Evolutionary conservation across 2,888 invertebrate species (phyloP).

Genomic region (Platycheirus albimanus): DNA sequence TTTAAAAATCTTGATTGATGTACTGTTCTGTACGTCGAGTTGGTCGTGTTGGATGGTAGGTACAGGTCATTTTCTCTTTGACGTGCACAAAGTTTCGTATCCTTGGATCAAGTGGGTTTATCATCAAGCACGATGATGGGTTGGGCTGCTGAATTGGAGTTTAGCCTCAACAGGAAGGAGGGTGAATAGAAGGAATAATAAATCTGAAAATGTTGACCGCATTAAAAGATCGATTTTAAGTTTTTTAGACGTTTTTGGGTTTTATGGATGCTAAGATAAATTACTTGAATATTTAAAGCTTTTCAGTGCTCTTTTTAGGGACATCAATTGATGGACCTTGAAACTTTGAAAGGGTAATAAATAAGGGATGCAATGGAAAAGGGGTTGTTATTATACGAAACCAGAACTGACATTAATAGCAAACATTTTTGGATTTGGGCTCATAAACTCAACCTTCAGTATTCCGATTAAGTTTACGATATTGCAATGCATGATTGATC

Average conservation of each 20-base stretch:
- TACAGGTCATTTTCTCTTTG: conserved; percentile 55
- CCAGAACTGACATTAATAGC: neutral
- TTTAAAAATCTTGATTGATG: conserved; percentile 69
- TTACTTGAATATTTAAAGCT: conserved; percentile 3
- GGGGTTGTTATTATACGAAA: neutral
- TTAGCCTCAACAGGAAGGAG: neutral
- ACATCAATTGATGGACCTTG: conserved; percentile 9
- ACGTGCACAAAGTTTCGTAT: conserved; percentile 48
- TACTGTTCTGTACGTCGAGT: conserved; percentile 43
- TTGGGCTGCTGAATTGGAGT: conserved; percentile 21
- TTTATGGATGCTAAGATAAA: conserved; percentile 3
- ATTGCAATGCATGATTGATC: too few species aligned
- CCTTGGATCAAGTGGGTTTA: conserved; percentile 54
- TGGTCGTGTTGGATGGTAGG: conserved; percentile 16
- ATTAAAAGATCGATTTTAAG: conserved; percentile 49
- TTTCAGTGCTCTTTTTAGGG: neutral
- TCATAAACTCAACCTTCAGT: too few species aligned
- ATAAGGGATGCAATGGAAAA: conserved; percentile 2
- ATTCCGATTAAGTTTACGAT: too few species aligned
- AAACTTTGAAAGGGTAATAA: conserved; percentile 3
- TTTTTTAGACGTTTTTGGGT: conserved; percentile 20
- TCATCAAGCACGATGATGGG: conserved; percentile 33
- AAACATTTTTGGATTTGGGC: neutral
- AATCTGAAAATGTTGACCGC: conserved; percentile 39
- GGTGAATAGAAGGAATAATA: conserved; percentile 44